A percentile compares a stretch with the other conserved stretches of the same genome.
Conservation (phyloP, 2,797 vertebrate species). For the Danionella dracula region DNA sequence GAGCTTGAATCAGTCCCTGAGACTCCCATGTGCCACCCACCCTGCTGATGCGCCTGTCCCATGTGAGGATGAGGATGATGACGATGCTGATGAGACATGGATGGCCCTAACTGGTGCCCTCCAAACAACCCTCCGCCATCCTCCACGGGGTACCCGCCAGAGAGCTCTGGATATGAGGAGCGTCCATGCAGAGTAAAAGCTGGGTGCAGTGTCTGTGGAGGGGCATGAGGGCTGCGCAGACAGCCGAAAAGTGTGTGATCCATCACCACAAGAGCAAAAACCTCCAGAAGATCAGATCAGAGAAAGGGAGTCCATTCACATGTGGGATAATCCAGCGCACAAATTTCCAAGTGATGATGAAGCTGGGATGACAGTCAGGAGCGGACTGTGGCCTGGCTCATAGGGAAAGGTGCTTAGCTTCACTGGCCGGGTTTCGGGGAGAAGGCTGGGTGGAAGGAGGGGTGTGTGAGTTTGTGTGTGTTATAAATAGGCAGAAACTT, state of each 20-base stretch:
- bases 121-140: conserved; percentile 88
- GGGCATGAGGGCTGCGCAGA: conserved; percentile 91
- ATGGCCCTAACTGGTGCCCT: conserved; percentile 70
- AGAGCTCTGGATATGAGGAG: conserved; percentile 88
- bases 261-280: conserved; percentile 68
- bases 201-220: conserved; percentile 89
- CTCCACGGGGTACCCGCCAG: conserved; percentile 78
- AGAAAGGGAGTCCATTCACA: conserved; percentile 8
- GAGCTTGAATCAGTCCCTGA: conserved; percentile 75
- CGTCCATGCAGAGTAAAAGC: conserved; percentile 90
- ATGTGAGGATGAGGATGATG: conserved; percentile 70
- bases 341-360: conserved; percentile 10
- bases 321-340: conserved; percentile 75
- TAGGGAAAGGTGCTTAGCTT: conserved; percentile 42
- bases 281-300: conserved; percentile 46
- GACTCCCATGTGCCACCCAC: conserved; percentile 89
- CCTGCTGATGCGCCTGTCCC: conserved; percentile 65
- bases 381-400: conserved; percentile 40
- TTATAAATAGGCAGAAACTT: conserved; percentile 99
- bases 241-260: conserved; percentile 98
- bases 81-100: conserved; percentile 82
- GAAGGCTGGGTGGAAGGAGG: conserved; percentile 48
- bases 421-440: conserved; percentile 42
- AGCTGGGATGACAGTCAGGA: conserved; percentile 76
- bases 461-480: conserved; percentile 61